Evolutionary conservation across 2,888 invertebrate species (phyloP).

Genomic region (Scaeva pyrastri): DNA sequence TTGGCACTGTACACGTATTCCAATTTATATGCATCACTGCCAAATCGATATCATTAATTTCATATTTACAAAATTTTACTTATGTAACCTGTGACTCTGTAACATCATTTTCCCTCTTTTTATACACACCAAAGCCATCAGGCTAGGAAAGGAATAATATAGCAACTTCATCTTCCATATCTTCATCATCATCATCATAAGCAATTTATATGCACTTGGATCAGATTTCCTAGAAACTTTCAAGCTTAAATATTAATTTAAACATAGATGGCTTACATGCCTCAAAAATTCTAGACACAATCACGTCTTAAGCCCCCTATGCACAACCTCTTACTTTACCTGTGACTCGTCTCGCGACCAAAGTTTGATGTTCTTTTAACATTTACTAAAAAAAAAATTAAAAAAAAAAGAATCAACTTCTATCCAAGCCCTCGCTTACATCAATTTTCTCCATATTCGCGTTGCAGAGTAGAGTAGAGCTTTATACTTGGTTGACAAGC

Average conservation of each 20-base stretch:
- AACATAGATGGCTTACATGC: slow-evolving; percentile 50
- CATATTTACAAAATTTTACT: slow-evolving; percentile 33
- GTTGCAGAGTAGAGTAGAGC: neutral
- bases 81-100: neutral
- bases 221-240: slow-evolving; percentile 20
- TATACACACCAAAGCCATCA: neutral
- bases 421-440: slow-evolving; percentile 54
- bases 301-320: slow-evolving; percentile 51
- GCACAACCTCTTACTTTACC: neutral
- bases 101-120: slow-evolving; percentile 29
- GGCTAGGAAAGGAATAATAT: neutral
- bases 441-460: slow-evolving; percentile 40
- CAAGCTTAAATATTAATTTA: slow-evolving; percentile 59
- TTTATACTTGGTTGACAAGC: slow-evolving; percentile 64
- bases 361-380: slow-evolving; percentile 43
- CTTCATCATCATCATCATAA: slow-evolving; percentile 17
- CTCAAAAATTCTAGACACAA: slow-evolving; percentile 49
- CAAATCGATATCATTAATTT: slow-evolving; percentile 62
- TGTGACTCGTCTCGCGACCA: slow-evolving; percentile 15
- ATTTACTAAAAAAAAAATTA: neutral
- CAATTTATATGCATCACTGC: neutral
- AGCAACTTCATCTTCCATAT: neutral
- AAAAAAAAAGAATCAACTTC: slow-evolving; percentile 6
- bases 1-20: too few species aligned
- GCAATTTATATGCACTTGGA: slow-evolving; percentile 59